phyloP scores from a whole-genome alignment of 2,113 vertebrate species.

The Microcebus lehilahytsara region DNA sequence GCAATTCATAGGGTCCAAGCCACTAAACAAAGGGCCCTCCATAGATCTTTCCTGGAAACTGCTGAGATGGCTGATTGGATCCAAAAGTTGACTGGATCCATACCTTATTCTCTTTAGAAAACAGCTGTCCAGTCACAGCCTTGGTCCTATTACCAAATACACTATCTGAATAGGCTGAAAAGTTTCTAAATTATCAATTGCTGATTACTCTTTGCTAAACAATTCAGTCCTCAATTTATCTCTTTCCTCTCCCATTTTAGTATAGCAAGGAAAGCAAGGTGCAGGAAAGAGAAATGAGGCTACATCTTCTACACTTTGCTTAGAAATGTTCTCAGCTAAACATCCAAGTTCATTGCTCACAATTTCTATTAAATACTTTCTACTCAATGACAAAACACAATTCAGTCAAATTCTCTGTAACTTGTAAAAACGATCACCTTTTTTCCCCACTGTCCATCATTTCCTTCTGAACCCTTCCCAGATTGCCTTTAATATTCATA shows the following conservation, averaged over 20 bases:
- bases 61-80: not conserved
- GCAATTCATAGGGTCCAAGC: not conserved
- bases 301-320: not conserved
- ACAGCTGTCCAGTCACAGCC: not conserved
- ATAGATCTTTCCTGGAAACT: not conserved
- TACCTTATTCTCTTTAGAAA: not conserved
- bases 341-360: not conserved
- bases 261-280: not conserved
- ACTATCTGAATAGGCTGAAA: not conserved
- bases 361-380: not conserved
- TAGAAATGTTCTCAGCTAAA: not conserved
- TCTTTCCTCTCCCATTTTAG: not conserved
- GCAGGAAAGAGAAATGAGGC: not conserved
- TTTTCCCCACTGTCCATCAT: not conserved
- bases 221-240: not conserved
- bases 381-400: not conserved
- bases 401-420: not conserved
- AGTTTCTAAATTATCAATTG: not conserved
- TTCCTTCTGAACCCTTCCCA: not conserved
- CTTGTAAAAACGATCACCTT: not conserved
- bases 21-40: not conserved
- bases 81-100: not conserved
- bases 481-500: not conserved
- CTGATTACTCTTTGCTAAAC: not conserved
- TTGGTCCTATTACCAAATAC: not conserved